phyloP scores from a whole-genome alignment of 2,888 invertebrate genomes.

The Ganaspis brasiliensis region DNA sequence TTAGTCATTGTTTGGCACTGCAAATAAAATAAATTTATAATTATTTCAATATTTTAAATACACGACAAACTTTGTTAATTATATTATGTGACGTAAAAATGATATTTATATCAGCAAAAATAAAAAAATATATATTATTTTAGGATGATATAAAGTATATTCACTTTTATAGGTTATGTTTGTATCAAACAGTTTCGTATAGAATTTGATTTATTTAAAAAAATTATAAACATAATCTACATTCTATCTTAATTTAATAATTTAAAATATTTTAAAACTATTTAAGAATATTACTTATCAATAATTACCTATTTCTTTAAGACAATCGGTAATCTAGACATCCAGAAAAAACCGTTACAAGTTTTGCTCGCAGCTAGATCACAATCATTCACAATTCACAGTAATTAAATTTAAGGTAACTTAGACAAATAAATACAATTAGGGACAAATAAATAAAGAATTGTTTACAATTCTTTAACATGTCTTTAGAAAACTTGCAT shows the following conservation, averaged over 20 bases:
- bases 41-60: no score
- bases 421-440: no score
- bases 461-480: no score
- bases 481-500: no score
- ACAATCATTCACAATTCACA: no score
- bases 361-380: no score
- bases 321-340: neutral
- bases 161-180: neutral
- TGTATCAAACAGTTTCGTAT: neutral
- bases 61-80: no score
- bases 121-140: neutral
- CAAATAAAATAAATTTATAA: constrained; percentile 24
- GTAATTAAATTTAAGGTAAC: no score
- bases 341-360: no score
- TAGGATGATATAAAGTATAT: constrained; percentile 1
- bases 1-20: constrained; percentile 58
- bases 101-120: constrained; percentile 6
- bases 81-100: no score
- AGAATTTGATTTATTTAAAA: neutral
- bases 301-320: neutral
- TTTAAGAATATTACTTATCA: neutral
- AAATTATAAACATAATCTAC: neutral
- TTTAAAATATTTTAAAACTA: neutral
- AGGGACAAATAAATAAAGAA: no score
- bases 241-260: neutral